phyloP scores from a whole-genome alignment of 2,888 invertebrate genomes.

The Cybosia mesomella region DNA sequence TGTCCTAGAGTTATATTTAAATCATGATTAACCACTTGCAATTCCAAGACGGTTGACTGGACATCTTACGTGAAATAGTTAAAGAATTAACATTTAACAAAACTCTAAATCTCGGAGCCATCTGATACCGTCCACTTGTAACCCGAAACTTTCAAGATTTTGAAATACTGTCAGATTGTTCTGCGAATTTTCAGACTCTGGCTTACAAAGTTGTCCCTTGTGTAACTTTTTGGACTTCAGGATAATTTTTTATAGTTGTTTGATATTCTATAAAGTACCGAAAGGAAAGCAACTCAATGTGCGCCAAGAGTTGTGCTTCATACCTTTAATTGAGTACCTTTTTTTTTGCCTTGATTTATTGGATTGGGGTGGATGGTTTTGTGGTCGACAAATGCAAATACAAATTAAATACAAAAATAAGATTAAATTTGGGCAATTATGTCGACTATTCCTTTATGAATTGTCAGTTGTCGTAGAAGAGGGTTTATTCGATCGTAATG shows the following conservation, averaged over 20 bases:
- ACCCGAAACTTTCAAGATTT: constrained; percentile 23
- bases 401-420: neutral
- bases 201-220: constrained; percentile 20
- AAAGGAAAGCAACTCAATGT: neutral
- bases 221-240: neutral
- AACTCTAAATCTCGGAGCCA: constrained; percentile 26
- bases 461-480: too few species aligned
- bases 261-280: neutral
- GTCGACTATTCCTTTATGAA: too few species aligned
- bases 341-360: neutral
- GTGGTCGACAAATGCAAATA: neutral
- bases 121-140: constrained; percentile 21
- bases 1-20: too few species aligned
- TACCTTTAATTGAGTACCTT: neutral
- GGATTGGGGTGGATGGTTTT: neutral
- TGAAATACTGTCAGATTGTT: constrained; percentile 23
- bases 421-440: too few species aligned
- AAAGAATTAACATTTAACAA: constrained; percentile 36
- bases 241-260: neutral
- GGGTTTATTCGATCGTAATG: too few species aligned
- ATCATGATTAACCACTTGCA: too few species aligned
- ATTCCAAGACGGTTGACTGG: too few species aligned
- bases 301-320: neutral
- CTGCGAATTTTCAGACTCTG: constrained; percentile 19
- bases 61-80: constrained; percentile 1